Percentiles rank a stretch among this genome's conserved stretches.
Conservation (phyloP, 2,797 vertebrate genomes). For the Pipistrellus pygmaeus region DNA sequence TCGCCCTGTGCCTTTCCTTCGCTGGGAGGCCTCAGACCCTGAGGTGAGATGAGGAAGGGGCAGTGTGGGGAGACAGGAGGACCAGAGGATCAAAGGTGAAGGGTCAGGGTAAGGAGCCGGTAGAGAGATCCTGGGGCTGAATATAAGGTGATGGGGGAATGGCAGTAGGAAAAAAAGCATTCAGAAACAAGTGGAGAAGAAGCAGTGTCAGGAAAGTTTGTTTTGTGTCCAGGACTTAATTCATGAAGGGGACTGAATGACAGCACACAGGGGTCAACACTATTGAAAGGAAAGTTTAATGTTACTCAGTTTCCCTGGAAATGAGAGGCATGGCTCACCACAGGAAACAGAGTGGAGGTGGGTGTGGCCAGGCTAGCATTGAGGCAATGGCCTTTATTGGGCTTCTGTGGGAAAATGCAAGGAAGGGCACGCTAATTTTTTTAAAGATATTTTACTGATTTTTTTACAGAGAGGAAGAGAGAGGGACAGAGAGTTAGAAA, state of each 20-base stretch:
- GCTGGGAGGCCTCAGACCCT: not conserved
- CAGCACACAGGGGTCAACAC: not conserved
- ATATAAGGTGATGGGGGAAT: too few species aligned
- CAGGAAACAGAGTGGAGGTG: not conserved
- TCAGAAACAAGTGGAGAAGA: not conserved
- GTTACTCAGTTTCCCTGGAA: not conserved
- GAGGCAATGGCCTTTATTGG: not conserved
- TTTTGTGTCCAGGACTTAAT: not conserved
- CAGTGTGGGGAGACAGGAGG: not conserved
- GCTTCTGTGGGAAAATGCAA: not conserved
- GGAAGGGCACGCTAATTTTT: not conserved
- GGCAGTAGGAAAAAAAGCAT: not conserved
- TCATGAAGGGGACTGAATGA: not conserved
- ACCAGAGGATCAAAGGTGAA: not conserved
- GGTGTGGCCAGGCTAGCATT: rapidly evolving
- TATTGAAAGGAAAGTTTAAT: not conserved
- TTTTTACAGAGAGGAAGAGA: too few species aligned
- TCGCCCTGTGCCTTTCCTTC: not conserved
- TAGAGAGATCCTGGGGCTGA: not conserved
- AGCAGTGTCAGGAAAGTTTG: not conserved
- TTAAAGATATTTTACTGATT: not conserved
- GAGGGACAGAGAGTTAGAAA: too few species aligned
- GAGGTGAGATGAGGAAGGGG: not conserved
- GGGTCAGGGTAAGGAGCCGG: not conserved
- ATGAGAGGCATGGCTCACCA: not conserved